These are phyloP conservation scores for Danaus plexippus DNA, from an alignment of 1,140 invertebrate species.

Conservation along the genomic window DNA sequence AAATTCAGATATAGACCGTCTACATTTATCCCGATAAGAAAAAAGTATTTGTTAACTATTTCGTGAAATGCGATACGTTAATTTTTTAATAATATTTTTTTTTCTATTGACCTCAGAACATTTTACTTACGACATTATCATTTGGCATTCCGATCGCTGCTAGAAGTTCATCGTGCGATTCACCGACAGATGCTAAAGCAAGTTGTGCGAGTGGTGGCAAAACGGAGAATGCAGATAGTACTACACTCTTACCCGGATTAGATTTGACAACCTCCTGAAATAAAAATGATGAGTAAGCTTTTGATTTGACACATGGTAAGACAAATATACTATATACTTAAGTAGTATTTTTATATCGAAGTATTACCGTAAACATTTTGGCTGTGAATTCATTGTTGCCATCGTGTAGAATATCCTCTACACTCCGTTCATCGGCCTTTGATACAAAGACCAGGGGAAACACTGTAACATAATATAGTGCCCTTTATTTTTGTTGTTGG, in stretches of 20 bases:
- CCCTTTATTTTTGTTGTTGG: too few species aligned
- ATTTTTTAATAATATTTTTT: too few species aligned
- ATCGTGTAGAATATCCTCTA: constrained; percentile 19
- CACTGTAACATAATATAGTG: constrained; percentile 18
- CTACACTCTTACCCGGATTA: constrained; percentile 34
- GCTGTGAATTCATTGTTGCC: constrained; percentile 39
- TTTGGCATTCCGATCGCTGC: constrained; percentile 40
- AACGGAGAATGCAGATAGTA: constrained; percentile 50
- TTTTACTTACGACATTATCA: constrained; percentile 38
- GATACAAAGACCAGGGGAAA: constrained; percentile 18
- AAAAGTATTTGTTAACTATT: too few species aligned
- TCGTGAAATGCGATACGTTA: too few species aligned
- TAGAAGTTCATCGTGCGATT: constrained; percentile 45
- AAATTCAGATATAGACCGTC: too few species aligned
- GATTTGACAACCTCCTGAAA: constrained; percentile 45
- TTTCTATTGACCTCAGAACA: too few species aligned
- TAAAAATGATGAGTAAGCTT: too few species aligned
- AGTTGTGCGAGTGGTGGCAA: constrained; percentile 43
- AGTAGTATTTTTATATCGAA: too few species aligned
- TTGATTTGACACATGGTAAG: too few species aligned
- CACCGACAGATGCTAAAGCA: constrained; percentile 38
- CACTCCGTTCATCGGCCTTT: constrained; percentile 18
- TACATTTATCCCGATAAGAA: too few species aligned
- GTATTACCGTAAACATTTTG: constrained; percentile 38
- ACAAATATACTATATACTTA: too few species aligned